phyloP scores from a whole-genome alignment of 2,113 vertebrate species.

The Cervus canadensis region DNA sequence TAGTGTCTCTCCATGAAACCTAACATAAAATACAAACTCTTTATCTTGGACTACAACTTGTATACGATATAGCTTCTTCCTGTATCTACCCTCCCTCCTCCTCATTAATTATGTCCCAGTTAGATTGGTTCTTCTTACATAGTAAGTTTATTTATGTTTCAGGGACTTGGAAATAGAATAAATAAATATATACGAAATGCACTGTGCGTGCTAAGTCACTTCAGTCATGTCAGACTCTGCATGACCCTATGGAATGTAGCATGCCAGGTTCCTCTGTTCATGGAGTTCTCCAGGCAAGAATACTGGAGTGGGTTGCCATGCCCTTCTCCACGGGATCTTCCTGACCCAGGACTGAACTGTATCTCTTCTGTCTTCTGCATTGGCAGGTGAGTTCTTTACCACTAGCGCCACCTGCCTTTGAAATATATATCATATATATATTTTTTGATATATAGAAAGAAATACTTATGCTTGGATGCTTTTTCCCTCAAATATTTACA shows the following conservation, averaged over 20 bases:
- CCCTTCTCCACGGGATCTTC: neutral
- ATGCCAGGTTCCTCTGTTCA: neutral
- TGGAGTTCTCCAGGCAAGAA: neutral
- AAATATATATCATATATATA: neutral
- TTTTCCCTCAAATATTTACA: neutral
- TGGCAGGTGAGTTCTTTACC: neutral
- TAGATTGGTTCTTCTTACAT: neutral
- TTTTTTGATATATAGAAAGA: neutral
- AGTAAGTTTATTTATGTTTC: neutral
- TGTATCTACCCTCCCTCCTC: neutral
- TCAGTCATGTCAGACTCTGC: neutral
- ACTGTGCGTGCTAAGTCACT: neutral
- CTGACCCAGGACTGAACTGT: neutral
- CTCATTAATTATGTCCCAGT: neutral
- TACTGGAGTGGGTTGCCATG: neutral
- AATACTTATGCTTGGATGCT: neutral
- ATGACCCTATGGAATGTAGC: neutral
- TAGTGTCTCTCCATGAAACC: neutral
- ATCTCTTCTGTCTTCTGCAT: neutral
- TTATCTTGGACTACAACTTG: neutral
- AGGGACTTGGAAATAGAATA: neutral
- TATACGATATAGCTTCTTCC: neutral
- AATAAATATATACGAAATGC: neutral
- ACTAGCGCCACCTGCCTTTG: neutral
- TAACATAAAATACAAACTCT: neutral